These are phyloP conservation scores for Mergus octosetaceus DNA, from an alignment of 2,797 vertebrate species.

Conservation along the genomic window DNA sequence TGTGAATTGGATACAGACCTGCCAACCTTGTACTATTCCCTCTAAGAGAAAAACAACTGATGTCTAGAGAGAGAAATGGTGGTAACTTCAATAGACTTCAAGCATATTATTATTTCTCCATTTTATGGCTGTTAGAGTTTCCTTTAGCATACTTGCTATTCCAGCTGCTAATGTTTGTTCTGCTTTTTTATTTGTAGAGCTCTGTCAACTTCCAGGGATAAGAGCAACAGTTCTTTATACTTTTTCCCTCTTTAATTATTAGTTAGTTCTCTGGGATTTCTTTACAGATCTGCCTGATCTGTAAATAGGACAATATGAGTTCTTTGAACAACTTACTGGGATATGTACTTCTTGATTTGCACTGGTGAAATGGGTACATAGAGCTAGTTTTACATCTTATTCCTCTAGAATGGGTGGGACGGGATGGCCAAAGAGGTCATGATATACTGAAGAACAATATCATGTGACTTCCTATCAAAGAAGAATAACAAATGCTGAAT, in stretches of 20 bases:
- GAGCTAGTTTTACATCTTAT: neutral
- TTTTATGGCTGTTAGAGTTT: conserved; percentile 1
- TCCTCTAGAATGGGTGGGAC: neutral
- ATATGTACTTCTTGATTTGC: neutral
- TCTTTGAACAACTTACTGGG: neutral
- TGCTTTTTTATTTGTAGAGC: neutral
- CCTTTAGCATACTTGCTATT: conserved; percentile 1
- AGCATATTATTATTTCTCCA: neutral
- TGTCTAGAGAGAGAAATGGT: neutral
- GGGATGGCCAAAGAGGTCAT: neutral
- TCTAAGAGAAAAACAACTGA: conserved; percentile 26
- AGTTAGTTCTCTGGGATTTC: neutral
- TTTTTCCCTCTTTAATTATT: conserved; percentile 7
- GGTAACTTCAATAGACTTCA: conserved; percentile 28
- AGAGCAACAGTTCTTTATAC: neutral
- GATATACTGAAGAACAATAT: neutral
- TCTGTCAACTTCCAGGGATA: neutral
- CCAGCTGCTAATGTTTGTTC: neutral
- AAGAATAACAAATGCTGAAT: neutral
- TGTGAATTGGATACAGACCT: neutral
- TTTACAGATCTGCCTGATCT: neutral
- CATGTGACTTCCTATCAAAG: neutral
- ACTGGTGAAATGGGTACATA: neutral
- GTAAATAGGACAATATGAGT: neutral
- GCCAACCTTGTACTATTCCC: neutral